These are phyloP conservation scores for Megaleporinus macrocephalus DNA, from an alignment of 2,113 vertebrate genomes.

Conservation along the genomic window DNA sequence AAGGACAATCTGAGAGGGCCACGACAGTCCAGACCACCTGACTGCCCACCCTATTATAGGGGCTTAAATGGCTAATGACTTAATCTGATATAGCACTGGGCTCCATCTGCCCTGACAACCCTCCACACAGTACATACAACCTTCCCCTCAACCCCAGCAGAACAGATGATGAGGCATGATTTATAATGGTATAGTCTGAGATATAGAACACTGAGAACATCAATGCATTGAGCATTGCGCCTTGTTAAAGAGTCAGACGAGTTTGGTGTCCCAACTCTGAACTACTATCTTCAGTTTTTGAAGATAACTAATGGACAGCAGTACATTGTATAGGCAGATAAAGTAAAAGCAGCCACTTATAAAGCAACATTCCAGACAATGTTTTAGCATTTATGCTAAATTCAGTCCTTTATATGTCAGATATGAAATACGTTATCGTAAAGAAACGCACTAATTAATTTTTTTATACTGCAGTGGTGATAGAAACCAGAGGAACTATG, in stretches of 20 bases:
- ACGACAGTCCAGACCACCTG: background rate
- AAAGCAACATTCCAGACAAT: no score
- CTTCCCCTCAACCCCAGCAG: background rate
- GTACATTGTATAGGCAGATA: no score
- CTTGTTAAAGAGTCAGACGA: background rate
- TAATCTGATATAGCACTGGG: constrained; percentile 58
- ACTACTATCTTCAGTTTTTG: no score
- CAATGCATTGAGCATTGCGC: background rate
- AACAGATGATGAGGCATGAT: constrained; percentile 9
- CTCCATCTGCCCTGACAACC: constrained; percentile 64
- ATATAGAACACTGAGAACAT: background rate
- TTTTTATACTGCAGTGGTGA: no score
- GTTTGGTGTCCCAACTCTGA: no score
- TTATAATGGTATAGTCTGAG: background rate
- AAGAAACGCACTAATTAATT: no score
- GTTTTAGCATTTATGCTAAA: no score
- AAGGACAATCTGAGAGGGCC: background rate
- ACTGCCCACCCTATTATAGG: constrained; percentile 54
- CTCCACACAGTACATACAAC: constrained; percentile 34
- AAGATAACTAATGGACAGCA: no score
- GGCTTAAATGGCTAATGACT: constrained; percentile 57
- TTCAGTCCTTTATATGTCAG: no score
- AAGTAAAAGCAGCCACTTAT: no score
- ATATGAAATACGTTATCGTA: no score
- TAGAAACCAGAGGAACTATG: no score